phyloP scores from a whole-genome alignment of 2,888 invertebrate genomes.

The Bellardia bayeri region DNA sequence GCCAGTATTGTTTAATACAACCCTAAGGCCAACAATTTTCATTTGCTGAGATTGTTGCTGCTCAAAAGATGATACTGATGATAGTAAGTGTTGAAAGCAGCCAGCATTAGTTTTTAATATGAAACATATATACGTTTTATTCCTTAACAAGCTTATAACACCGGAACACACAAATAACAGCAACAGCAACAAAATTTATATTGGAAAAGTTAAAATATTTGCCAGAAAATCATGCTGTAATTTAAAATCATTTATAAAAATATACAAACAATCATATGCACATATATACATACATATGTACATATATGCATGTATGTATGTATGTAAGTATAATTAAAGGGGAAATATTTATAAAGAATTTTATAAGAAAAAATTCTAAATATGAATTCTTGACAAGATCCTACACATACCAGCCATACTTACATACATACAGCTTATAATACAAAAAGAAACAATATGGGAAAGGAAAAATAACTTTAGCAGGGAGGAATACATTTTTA shows the following conservation, averaged over 20 bases:
- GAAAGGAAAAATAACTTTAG: constrained; percentile 16
- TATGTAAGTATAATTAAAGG: background rate
- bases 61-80: constrained; percentile 35
- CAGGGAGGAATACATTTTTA: constrained; percentile 45
- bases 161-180: constrained; percentile 40
- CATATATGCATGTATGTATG: too few relatives aligned
- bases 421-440: background rate
- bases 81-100: constrained; percentile 64
- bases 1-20: constrained; percentile 56
- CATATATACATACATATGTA: too few relatives aligned
- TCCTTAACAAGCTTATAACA: constrained; percentile 66
- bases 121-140: constrained; percentile 32
- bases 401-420: constrained; percentile 28
- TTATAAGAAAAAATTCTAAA: constrained; percentile 50
- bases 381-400: constrained; percentile 65
- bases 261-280: constrained; percentile 19
- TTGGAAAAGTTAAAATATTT: constrained; percentile 69
- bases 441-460: background rate
- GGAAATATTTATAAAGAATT: constrained; percentile 6
- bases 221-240: constrained; percentile 67
- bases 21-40: constrained; percentile 63
- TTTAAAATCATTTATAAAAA: constrained; percentile 67
- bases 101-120: constrained; percentile 50
- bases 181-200: constrained; percentile 15
- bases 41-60: constrained; percentile 50